phyloP scores from a whole-genome alignment of 2,113 vertebrate species.

The Paramormyrops kingsleyae region DNA sequence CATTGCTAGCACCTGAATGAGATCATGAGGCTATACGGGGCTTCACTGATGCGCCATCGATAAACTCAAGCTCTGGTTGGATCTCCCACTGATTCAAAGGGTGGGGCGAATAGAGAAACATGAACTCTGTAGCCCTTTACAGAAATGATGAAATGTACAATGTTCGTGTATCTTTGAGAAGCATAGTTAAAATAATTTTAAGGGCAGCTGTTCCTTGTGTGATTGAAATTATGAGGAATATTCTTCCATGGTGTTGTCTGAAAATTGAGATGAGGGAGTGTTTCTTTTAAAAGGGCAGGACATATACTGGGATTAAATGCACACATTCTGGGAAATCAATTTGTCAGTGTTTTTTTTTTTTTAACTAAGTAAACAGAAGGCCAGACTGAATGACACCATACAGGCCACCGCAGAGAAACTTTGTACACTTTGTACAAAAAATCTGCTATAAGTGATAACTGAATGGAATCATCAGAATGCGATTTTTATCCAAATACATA shows the following conservation, averaged over 20 bases:
- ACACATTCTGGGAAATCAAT: background rate
- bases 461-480: constrained; percentile 14
- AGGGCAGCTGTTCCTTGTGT: background rate
- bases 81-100: background rate
- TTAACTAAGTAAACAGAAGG: background rate
- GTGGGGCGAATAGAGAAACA: background rate
- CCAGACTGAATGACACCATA: background rate
- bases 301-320: background rate
- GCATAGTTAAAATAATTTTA: background rate
- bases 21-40: background rate
- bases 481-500: constrained; percentile 18
- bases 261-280: background rate
- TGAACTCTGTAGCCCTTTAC: background rate
- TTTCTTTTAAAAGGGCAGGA: background rate
- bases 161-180: background rate
- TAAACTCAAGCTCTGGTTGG: background rate
- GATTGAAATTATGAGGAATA: background rate
- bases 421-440: background rate
- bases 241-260: background rate
- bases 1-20: background rate
- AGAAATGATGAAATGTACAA: background rate
- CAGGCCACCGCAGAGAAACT: background rate
- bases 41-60: background rate
- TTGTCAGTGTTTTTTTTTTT: background rate
- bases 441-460: constrained; percentile 11